Evolutionary conservation across 2,888 invertebrate genomes (phyloP).

Genomic region (Spicauda simplicius): DNA sequence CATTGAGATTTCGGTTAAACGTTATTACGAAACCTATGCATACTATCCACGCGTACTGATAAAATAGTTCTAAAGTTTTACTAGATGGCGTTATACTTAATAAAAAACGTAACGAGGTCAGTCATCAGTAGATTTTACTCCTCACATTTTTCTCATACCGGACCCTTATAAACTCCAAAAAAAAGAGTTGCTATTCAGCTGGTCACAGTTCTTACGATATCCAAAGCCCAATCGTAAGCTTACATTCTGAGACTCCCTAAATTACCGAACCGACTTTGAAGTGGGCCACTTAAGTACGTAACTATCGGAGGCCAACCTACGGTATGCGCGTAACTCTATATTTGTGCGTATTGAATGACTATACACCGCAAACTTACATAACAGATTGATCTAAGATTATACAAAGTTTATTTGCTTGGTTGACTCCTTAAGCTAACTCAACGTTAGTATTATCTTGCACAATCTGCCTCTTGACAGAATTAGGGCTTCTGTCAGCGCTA

Average conservation of each 20-base stretch:
- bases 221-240: neutral
- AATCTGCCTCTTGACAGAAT: neutral
- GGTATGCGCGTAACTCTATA: conserved; percentile 20
- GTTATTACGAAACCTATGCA: too few relatives aligned
- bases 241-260: neutral
- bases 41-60: too few relatives aligned
- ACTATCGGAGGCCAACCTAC: conserved; percentile 14
- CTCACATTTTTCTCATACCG: too few relatives aligned
- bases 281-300: conserved; percentile 8
- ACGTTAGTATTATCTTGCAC: neutral
- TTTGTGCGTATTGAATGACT: conserved; percentile 13
- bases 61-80: too few relatives aligned
- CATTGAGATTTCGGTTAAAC: too few relatives aligned
- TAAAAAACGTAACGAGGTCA: too few relatives aligned
- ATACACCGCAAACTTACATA: conserved; percentile 21
- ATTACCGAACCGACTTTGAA: neutral
- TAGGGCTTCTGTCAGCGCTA: too few relatives aligned
- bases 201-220: too few relatives aligned
- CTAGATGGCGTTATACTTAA: too few relatives aligned
- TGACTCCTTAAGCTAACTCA: neutral
- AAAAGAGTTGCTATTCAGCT: too few relatives aligned
- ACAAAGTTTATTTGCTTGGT: neutral
- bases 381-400: conserved; percentile 1
- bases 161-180: too few relatives aligned
- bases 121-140: too few relatives aligned